A percentile compares a stretch with the other conserved stretches of the same genome.
These are phyloP conservation scores for Leptatherina wallacei DNA, from an alignment of 2,797 vertebrate species.

Conservation along the genomic window DNA sequence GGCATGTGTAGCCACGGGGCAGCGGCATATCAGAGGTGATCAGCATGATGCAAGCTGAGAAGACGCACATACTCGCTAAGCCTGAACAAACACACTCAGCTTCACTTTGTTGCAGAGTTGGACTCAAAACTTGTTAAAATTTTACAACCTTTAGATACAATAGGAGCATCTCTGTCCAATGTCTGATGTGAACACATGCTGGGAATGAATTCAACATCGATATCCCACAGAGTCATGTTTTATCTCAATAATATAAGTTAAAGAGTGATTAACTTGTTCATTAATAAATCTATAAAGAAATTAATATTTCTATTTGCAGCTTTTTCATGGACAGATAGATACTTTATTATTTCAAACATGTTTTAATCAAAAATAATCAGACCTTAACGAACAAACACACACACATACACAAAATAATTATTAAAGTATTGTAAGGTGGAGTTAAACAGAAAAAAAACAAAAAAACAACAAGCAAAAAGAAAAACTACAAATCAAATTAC, in stretches of 20 bases:
- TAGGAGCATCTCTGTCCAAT: not conserved
- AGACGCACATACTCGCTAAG: conserved; percentile 31
- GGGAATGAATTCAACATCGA: not conserved
- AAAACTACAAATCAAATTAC: too few species aligned
- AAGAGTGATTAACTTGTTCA: not conserved
- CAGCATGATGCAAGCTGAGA: conserved; percentile 62
- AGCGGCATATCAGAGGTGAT: conserved; percentile 74
- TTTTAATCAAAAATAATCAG: too few species aligned
- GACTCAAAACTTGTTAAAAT: conserved; percentile 39
- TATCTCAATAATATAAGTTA: not conserved
- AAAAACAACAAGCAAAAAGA: too few species aligned
- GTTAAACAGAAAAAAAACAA: too few species aligned
- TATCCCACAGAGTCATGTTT: not conserved
- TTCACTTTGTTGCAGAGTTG: conserved; percentile 31
- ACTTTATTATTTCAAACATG: too few species aligned
- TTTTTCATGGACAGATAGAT: too few species aligned
- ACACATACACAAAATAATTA: too few species aligned
- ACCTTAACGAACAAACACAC: too few species aligned
- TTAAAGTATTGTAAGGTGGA: too few species aligned
- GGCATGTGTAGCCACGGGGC: conserved; percentile 72
- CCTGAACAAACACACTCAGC: conserved; percentile 27
- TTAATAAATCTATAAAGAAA: too few species aligned
- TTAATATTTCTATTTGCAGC: too few species aligned
- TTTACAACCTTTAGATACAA: conserved; percentile 20
- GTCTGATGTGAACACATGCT: conserved; percentile 5